Evolutionary conservation across 2,797 vertebrate genomes (phyloP).

Genomic region (Loriculus beryllinus): DNA sequence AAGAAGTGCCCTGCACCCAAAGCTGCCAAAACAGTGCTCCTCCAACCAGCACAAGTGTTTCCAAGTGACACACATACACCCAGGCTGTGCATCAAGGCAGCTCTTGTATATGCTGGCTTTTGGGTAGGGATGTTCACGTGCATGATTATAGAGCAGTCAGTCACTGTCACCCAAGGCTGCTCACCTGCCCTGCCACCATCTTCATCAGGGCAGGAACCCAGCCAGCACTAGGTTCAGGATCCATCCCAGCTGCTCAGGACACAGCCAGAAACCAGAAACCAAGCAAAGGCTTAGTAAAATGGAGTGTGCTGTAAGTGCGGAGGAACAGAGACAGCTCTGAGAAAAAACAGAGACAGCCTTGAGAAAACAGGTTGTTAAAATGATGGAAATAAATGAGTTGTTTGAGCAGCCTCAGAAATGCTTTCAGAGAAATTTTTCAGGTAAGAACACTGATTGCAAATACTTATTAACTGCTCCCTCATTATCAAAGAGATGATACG

Average conservation of each 20-base stretch:
- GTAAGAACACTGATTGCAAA: constrained; percentile 42
- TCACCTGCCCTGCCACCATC: neutral
- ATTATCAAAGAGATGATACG: constrained; percentile 19
- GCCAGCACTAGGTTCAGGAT: neutral
- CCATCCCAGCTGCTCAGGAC: neutral
- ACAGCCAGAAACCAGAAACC: neutral
- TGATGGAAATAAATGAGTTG: constrained; percentile 39
- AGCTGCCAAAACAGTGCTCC: neutral
- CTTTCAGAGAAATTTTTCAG: constrained; percentile 34
- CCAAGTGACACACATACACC: neutral
- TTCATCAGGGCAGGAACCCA: neutral
- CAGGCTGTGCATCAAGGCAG: neutral
- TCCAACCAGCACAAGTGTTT: neutral
- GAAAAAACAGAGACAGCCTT: neutral
- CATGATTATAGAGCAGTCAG: neutral
- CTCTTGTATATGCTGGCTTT: neutral
- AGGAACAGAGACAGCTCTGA: constrained; percentile 4
- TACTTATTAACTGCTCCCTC: constrained; percentile 31
- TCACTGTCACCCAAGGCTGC: neutral
- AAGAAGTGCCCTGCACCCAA: neutral
- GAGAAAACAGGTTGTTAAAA: constrained; percentile 49
- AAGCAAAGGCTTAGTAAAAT: neutral
- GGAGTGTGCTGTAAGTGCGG: neutral
- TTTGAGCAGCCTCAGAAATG: constrained; percentile 1
- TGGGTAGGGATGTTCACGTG: neutral